Evolutionary conservation across 2,888 invertebrate species (phyloP), one percentile per base, ranked within the genome.

Genomic region (Exocentrus adspersus): DNA sequence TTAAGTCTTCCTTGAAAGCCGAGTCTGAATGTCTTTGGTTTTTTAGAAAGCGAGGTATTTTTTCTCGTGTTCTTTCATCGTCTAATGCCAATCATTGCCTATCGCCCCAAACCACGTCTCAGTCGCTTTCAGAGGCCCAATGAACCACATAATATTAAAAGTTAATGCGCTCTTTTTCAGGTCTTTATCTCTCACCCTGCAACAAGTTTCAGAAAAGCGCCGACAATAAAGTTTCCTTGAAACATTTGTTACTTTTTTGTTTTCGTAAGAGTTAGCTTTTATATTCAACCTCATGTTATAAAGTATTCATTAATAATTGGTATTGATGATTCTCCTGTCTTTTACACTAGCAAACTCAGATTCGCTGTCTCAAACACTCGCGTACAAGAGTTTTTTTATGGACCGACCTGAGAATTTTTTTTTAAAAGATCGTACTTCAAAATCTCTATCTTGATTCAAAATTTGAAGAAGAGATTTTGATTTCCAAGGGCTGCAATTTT

Each of bases 131-230:
- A n/a, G 41, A 12, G n/a, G 14, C 24, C 43, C 21, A 42, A 42
- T 42, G 54, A 54, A 41, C 42, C 28, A 54, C 54, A 42, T 42
- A 42, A 54, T 54, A 54, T 54, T 42, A 42, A 24, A 41, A 54
- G 43, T 41, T 54, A 54, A 54, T 42, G 54, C 14, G 20, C 16
- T 21, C 28, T 54, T 28, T 42, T 54, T 54, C 54, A 42, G 42
- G 42, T 20, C 24, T 43, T 54, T 54, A 54, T 54, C 54, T 41
- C 2, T 37, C 16, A 28, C 16, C 42, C 54, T 24, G 54, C 54
- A 54, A 54, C 54, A 54, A 54, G 43, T 54, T 21, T 54, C 54
- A 14, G 16, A 17, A 12, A 20, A 54, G 42, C 24, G 54, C 28
- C 24, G 14, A 48, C 24, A 32, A 42, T 41, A 42, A 54, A 28